Conservation (phyloP, 2,797 vertebrate genomes). For the Sphenopsis melanotis region DNA sequence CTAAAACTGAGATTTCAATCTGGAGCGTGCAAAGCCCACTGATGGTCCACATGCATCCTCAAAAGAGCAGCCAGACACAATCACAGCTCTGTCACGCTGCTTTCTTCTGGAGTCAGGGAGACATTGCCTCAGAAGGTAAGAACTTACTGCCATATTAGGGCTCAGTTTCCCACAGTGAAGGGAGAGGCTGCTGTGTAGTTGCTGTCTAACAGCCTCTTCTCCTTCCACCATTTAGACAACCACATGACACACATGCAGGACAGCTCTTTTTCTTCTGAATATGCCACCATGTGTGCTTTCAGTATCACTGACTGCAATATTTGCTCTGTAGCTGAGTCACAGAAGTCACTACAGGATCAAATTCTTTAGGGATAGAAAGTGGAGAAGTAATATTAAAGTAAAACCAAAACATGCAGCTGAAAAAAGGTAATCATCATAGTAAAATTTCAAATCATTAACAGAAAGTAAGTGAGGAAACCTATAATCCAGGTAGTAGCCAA, state of each 20-base stretch:
- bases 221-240: background rate
- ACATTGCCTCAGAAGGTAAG: background rate
- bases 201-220: background rate
- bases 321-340: background rate
- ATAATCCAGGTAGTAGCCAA: background rate
- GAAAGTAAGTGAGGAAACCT: background rate
- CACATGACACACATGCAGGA: background rate
- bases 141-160: background rate
- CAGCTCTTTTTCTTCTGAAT: background rate
- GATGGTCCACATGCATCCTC: background rate
- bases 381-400: background rate
- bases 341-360: background rate
- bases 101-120: background rate
- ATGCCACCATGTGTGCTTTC: background rate
- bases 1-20: conserved; percentile 3
- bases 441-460: background rate
- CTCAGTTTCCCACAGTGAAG: background rate
- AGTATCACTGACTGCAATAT: background rate
- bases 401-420: background rate
- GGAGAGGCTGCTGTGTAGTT: background rate
- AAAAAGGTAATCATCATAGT: background rate
- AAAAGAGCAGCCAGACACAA: conserved; percentile 16
- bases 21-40: background rate
- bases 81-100: background rate
- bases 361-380: background rate